Conservation (phyloP, 2,797 vertebrate genomes). For the Propithecus deckenii region DNA sequence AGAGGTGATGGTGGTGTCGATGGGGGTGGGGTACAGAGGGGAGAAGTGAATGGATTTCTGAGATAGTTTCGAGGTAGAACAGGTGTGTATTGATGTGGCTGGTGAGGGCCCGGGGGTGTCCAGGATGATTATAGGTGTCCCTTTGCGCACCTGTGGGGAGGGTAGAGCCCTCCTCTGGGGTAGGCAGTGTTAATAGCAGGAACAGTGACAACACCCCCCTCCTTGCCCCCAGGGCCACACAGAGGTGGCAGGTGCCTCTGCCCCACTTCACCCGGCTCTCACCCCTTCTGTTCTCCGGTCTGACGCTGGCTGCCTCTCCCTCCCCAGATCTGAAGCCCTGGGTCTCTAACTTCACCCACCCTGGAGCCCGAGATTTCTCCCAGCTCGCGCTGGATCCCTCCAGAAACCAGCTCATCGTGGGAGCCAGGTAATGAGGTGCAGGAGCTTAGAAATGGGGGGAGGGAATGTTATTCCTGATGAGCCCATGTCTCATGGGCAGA, state of each 20-base stretch:
- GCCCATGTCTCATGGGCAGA: background rate
- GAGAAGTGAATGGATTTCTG: background rate
- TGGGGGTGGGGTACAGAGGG: background rate
- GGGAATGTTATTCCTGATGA: background rate
- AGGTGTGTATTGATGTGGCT: background rate
- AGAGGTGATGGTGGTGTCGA: background rate
- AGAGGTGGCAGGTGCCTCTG: background rate
- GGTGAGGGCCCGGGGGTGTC: background rate
- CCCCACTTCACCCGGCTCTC: conserved; percentile 26
- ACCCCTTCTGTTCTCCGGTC: background rate
- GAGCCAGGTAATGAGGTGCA: conserved; percentile 92
- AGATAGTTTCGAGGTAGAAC: background rate
- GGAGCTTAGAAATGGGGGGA: background rate
- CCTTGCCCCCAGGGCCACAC: background rate
- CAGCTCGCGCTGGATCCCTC: conserved; percentile 97
- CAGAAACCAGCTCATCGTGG: conserved; percentile 97
- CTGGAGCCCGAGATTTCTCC: conserved; percentile 94
- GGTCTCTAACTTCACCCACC: conserved; percentile 93
- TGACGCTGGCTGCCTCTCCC: conserved; percentile 66
- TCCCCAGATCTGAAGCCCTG: conserved; percentile 93
- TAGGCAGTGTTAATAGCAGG: background rate
- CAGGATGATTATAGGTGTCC: background rate
- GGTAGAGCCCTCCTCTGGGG: background rate
- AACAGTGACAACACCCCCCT: background rate
- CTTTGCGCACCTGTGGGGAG: background rate